Conservation (phyloP, 2,113 vertebrate genomes). For the Telmatochromis brachygnathus region DNA sequence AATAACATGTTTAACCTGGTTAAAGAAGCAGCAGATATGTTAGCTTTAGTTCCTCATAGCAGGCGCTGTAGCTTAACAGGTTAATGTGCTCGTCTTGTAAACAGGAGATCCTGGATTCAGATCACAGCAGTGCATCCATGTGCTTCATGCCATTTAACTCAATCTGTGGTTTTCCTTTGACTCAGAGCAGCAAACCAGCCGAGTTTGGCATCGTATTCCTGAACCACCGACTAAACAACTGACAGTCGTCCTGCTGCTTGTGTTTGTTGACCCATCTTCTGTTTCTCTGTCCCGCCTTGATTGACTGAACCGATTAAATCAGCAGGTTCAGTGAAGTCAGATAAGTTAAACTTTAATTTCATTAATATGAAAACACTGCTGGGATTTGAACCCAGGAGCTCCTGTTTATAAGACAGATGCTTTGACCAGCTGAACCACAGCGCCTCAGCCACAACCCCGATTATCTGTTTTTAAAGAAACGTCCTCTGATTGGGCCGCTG, state of each 20-base stretch:
- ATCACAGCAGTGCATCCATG: background rate
- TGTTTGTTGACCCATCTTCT: background rate
- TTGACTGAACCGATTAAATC: background rate
- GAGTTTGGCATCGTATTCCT: background rate
- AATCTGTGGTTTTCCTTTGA: background rate
- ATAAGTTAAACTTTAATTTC: background rate
- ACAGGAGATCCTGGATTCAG: background rate
- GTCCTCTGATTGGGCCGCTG: rapidly evolving
- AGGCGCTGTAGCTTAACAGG: background rate
- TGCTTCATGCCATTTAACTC: rapidly evolving
- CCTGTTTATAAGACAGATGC: rapidly evolving
- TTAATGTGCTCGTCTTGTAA: background rate
- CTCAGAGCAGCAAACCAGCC: background rate
- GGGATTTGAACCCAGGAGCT: no score
- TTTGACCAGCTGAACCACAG: no score
- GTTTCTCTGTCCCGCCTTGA: background rate
- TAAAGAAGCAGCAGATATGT: background rate
- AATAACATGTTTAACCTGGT: background rate
- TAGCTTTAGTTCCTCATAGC: background rate
- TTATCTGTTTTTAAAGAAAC: background rate
- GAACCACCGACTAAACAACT: background rate
- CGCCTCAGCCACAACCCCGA: rapidly evolving
- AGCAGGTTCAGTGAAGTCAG: background rate
- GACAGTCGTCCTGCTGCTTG: background rate
- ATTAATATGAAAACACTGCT: rapidly evolving